Conservation (phyloP, 2,888 invertebrate genomes). For the Flexamia atlantica region DNA sequence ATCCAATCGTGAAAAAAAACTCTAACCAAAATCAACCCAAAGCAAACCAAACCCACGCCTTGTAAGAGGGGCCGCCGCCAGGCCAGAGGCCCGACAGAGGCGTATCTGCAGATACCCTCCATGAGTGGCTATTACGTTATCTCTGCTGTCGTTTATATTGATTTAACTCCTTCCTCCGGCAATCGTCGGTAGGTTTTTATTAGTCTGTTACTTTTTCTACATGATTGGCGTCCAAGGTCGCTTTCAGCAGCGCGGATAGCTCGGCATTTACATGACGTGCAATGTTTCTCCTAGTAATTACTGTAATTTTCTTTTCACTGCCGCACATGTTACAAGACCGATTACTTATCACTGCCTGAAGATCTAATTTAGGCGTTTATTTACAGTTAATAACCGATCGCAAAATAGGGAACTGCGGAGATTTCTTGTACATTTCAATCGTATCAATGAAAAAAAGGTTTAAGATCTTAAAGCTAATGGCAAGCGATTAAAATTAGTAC, state of each 20-base stretch:
- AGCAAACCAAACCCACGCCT: too few relatives aligned
- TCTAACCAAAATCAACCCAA: too few relatives aligned
- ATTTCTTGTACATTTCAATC: too few relatives aligned
- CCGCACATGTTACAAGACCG: neutral
- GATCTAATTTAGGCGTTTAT: neutral
- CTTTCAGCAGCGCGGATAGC: neutral
- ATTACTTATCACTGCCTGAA: neutral
- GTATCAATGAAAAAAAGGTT: too few relatives aligned
- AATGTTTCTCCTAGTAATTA: slow-evolving; percentile 32
- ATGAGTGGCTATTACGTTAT: slow-evolving; percentile 26
- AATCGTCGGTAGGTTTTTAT: neutral
- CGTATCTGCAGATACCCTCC: slow-evolving; percentile 3
- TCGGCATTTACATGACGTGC: slow-evolving; percentile 4
- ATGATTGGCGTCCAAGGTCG: slow-evolving; percentile 8
- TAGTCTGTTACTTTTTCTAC: slow-evolving; percentile 19
- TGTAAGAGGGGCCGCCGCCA: neutral
- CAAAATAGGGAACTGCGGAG: too few relatives aligned
- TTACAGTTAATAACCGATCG: too few relatives aligned
- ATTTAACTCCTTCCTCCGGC: slow-evolving; percentile 6
- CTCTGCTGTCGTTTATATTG: slow-evolving; percentile 19
- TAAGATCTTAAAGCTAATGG: too few relatives aligned
- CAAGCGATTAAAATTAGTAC: too few relatives aligned
- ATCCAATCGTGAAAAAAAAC: too few relatives aligned
- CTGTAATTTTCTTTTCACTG: slow-evolving; percentile 32
- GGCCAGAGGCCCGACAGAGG: neutral